Conservation (phyloP, 2,113 vertebrate species). For the Callipepla californica region DNA sequence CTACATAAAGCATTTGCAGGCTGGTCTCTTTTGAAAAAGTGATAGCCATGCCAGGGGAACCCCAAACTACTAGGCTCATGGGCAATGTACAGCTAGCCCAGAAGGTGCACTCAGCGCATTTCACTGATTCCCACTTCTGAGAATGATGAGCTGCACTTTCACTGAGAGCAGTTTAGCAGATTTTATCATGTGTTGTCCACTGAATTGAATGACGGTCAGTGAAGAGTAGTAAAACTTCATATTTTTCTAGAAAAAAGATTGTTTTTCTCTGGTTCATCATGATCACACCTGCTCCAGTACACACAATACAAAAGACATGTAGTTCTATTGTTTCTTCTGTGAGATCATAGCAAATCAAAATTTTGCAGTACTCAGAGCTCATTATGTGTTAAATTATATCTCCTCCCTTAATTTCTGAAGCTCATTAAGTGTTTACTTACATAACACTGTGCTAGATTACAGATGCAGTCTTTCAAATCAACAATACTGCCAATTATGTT, state of each 20-base stretch:
- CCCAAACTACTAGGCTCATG: background rate
- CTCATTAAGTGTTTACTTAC: background rate
- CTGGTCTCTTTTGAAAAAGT: background rate
- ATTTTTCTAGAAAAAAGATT: slow-evolving; percentile 1
- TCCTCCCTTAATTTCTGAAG: slow-evolving; percentile 9
- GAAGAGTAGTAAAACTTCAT: background rate
- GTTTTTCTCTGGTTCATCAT: background rate
- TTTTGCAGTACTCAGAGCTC: background rate
- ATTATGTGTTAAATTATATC: background rate
- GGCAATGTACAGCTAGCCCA: fast-evolving
- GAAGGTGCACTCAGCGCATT: background rate
- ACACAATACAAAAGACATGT: background rate
- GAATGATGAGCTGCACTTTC: background rate
- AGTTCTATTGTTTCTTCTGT: background rate
- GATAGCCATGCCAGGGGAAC: background rate
- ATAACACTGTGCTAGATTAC: fast-evolving
- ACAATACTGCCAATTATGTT: background rate
- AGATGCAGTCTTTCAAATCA: background rate
- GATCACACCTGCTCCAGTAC: background rate
- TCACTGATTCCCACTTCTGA: background rate
- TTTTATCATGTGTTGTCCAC: background rate
- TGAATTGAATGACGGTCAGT: background rate
- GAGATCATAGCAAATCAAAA: background rate
- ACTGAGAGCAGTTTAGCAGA: background rate
- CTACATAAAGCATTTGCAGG: background rate